Conservation (phyloP, 2,113 vertebrate genomes). For the Holacanthus passer region DNA sequence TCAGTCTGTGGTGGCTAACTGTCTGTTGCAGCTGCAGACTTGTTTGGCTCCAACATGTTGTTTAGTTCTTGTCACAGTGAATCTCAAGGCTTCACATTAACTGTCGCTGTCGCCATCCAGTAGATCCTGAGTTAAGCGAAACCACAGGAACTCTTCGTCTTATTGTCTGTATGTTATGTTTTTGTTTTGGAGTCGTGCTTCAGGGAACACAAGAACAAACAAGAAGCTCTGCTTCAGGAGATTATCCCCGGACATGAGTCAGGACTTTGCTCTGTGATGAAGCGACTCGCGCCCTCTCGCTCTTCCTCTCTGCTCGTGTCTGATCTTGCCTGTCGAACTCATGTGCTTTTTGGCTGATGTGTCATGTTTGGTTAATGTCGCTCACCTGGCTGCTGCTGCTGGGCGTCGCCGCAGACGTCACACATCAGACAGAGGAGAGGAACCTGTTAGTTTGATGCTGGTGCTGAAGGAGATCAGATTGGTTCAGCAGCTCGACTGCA, state of each 20-base stretch:
- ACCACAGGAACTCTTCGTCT: not conserved
- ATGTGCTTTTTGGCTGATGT: slow-evolving; percentile 17
- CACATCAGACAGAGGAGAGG: not conserved
- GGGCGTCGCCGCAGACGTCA: slow-evolving; percentile 5
- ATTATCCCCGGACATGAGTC: not conserved
- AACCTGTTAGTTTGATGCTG: too few relatives aligned
- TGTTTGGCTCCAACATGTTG: too few relatives aligned
- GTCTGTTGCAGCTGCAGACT: too few relatives aligned
- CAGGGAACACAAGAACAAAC: not conserved
- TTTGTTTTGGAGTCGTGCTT: too few relatives aligned
- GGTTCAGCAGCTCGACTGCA: too few relatives aligned
- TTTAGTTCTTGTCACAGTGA: too few relatives aligned
- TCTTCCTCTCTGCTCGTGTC: slow-evolving; percentile 21
- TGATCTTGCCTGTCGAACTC: slow-evolving; percentile 22
- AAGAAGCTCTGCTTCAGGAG: not conserved
- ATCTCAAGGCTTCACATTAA: too few relatives aligned
- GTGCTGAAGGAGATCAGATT: too few relatives aligned
- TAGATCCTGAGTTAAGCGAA: too few relatives aligned
- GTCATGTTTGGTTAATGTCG: slow-evolving; percentile 43
- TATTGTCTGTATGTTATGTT: not conserved
- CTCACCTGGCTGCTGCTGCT: slow-evolving; percentile 19
- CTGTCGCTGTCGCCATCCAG: too few relatives aligned
- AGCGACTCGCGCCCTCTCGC: slow-evolving; percentile 16
- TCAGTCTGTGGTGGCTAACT: not conserved
- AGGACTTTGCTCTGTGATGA: not conserved